Conservation (phyloP, 2,888 invertebrate genomes). For the Drosophila paranaensis region DNA sequence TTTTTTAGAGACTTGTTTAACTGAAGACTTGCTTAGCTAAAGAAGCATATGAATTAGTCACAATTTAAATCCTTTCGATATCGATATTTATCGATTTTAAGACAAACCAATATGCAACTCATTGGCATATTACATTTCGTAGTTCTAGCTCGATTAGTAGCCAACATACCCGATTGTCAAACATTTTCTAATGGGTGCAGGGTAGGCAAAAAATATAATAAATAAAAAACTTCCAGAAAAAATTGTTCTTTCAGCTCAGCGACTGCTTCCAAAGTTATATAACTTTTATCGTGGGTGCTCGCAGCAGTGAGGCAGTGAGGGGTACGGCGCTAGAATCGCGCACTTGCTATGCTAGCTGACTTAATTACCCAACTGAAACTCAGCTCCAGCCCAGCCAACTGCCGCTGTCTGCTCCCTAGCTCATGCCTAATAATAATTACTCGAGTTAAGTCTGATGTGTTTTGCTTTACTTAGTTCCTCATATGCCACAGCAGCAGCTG, state of each 20-base stretch:
- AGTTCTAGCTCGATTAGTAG: background rate
- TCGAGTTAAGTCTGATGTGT: conserved; percentile 17
- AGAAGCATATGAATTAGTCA: too few relatives aligned
- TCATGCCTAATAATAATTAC: conserved; percentile 51
- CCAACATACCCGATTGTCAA: background rate
- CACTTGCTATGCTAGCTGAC: conserved; percentile 73
- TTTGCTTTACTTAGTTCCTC: conserved; percentile 32
- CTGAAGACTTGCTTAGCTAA: too few relatives aligned
- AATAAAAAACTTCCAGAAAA: background rate
- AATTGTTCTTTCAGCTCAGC: conserved; percentile 6
- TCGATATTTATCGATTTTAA: background rate
- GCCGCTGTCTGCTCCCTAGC: background rate
- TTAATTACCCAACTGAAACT: conserved; percentile 64
- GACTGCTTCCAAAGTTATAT: conserved; percentile 46
- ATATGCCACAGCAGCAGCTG: conserved; percentile 42
- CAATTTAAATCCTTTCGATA: too few relatives aligned
- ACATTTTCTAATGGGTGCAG: background rate
- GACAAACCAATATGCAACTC: background rate
- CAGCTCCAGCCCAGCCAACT: background rate
- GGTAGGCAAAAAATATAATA: conserved; percentile 13
- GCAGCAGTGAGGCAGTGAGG: background rate
- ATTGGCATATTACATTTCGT: background rate
- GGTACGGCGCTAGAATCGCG: conserved; percentile 26
- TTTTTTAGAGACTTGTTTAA: too few relatives aligned
- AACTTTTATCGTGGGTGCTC: conserved; percentile 33